Conservation (phyloP, 1,140 invertebrate genomes). For the Zaprionus vittiger region DNA sequence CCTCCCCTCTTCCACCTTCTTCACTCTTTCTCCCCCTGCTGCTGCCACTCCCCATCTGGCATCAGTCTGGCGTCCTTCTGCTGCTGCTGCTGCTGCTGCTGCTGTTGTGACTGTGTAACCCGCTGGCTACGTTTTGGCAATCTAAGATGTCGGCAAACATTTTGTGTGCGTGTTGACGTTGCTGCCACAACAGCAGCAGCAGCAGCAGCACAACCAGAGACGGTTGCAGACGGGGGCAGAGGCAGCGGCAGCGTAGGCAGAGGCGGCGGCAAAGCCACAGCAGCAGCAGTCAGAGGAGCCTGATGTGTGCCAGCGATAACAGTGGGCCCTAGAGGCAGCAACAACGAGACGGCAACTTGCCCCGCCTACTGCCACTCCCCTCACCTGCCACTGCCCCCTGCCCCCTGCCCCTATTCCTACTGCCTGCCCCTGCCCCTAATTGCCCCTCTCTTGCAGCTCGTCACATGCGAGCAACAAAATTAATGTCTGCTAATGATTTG, state of each 20-base stretch:
- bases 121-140: slow-evolving; percentile 75
- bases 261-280: background rate
- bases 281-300: slow-evolving; percentile 39
- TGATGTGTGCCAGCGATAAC: slow-evolving; percentile 64
- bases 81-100: background rate
- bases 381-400: too few species aligned
- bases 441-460: background rate
- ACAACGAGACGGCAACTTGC: slow-evolving; percentile 36
- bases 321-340: slow-evolving; percentile 50
- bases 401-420: background rate
- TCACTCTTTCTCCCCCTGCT: background rate
- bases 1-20: background rate
- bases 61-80: background rate
- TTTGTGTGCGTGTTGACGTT: slow-evolving; percentile 70
- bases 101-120: slow-evolving; percentile 55
- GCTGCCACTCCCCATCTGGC: background rate
- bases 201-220: slow-evolving; percentile 10
- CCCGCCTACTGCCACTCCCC: background rate
- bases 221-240: slow-evolving; percentile 2
- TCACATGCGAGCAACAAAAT: slow-evolving; percentile 57
- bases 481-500: slow-evolving; percentile 78
- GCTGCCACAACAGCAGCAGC: slow-evolving; percentile 34
- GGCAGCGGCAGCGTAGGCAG: slow-evolving; percentile 5
- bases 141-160: slow-evolving; percentile 80
- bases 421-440: background rate